A percentile compares a stretch with the other conserved stretches of the same genome.
These are phyloP conservation scores for Bagarius yarrelli DNA, from an alignment of 2,113 vertebrate species.

Conservation along the genomic window DNA sequence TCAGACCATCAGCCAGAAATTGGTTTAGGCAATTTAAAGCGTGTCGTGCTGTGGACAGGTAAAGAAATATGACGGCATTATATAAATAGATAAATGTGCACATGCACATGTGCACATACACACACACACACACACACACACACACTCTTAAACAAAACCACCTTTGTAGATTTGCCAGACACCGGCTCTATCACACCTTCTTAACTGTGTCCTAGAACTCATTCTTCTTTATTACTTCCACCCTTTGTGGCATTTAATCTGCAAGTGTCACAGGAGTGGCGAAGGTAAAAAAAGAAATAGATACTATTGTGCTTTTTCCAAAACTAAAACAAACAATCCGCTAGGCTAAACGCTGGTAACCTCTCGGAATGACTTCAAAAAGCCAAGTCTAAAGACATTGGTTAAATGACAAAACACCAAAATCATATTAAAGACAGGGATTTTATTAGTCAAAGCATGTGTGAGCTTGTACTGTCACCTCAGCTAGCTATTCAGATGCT, in stretches of 20 bases:
- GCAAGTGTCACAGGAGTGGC: conserved; percentile 54
- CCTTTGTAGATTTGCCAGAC: conserved; percentile 21
- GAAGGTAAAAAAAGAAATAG: conserved; percentile 56
- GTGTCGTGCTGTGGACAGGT: not conserved
- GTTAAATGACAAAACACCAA: conserved; percentile 53
- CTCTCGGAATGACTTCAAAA: conserved; percentile 67
- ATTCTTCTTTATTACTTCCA: conserved; percentile 33
- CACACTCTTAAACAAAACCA: not conserved
- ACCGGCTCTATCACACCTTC: conserved; percentile 14
- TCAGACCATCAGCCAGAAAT: not conserved
- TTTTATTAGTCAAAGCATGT: conserved; percentile 63
- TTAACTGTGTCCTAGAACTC: conserved; percentile 27
- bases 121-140: conserved; percentile 1
- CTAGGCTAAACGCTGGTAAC: conserved; percentile 51
- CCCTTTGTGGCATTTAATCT: conserved; percentile 9
- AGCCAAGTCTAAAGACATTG: conserved; percentile 55
- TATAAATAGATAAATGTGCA: not conserved
- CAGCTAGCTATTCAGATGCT: conserved; percentile 47
- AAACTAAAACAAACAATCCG: conserved; percentile 67
- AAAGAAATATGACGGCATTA: not conserved
- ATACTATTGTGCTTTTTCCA: conserved; percentile 45
- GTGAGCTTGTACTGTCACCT: conserved; percentile 54
- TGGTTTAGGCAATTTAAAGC: not conserved
- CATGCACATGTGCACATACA: not conserved
- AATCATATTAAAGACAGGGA: conserved; percentile 56